These are phyloP conservation scores for Ectemnius cavifrons DNA, from an alignment of 2,888 invertebrate species.

Conservation along the genomic window DNA sequence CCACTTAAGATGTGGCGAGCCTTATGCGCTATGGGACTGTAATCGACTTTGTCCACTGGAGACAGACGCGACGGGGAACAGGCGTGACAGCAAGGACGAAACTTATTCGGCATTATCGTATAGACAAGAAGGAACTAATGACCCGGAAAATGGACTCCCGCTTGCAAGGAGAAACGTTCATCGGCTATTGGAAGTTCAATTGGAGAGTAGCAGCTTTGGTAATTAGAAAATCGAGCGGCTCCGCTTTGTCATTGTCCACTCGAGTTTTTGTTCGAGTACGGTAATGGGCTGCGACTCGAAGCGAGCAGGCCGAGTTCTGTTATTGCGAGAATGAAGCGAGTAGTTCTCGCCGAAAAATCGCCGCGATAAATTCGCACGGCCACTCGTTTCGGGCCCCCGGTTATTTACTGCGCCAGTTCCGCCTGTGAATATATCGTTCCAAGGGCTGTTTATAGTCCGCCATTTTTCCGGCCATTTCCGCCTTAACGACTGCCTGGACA, in stretches of 20 bases:
- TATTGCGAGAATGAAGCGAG: slow-evolving; percentile 40
- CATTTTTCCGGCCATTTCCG: slow-evolving; percentile 40
- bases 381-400: slow-evolving; percentile 42
- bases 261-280: too few relatives aligned
- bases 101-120: too few relatives aligned
- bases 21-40: not conserved
- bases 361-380: slow-evolving; percentile 50
- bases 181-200: too few relatives aligned
- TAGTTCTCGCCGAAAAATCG: slow-evolving; percentile 47
- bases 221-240: too few relatives aligned
- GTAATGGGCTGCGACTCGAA: too few relatives aligned
- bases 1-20: slow-evolving; percentile 3
- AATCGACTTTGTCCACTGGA: not conserved
- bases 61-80: too few relatives aligned
- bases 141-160: too few relatives aligned
- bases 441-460: slow-evolving; percentile 39
- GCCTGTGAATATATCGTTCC: slow-evolving; percentile 43
- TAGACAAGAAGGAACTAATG: too few relatives aligned
- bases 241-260: too few relatives aligned
- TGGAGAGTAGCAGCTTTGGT: too few relatives aligned
- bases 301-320: slow-evolving; percentile 10
- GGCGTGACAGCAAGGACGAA: too few relatives aligned
- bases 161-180: too few relatives aligned
- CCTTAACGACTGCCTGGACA: slow-evolving; percentile 40
- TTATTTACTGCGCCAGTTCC: slow-evolving; percentile 48